Percentiles rank a stretch among this genome's conserved stretches.
Evolutionary conservation across 2,888 invertebrate genomes (phyloP).

Genomic region (Podotricha telesiphe): DNA sequence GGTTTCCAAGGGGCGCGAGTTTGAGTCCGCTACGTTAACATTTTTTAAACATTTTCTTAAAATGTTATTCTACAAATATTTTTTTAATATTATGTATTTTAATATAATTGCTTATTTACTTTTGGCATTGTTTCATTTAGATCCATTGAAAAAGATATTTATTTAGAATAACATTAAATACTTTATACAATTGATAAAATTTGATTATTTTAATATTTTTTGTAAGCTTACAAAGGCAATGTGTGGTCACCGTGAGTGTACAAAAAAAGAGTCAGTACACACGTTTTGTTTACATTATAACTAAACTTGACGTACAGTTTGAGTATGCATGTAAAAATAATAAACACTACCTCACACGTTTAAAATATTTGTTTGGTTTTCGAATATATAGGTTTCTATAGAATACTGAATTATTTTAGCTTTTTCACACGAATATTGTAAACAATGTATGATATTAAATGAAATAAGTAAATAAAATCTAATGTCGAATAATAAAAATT

Average conservation of each 20-base stretch:
- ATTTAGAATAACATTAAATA: too few relatives aligned
- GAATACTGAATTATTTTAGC: background rate
- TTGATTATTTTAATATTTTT: background rate
- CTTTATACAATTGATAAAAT: background rate
- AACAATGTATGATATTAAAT: too few relatives aligned
- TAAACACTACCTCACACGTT: slow-evolving; percentile 35
- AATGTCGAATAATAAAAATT: too few relatives aligned
- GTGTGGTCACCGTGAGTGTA: slow-evolving; percentile 27
- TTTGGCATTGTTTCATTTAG: too few relatives aligned
- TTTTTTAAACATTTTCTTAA: too few relatives aligned
- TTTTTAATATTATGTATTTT: too few relatives aligned
- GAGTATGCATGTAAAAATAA: slow-evolving; percentile 37
- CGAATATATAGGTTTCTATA: background rate
- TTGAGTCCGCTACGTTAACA: too few relatives aligned
- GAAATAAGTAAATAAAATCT: too few relatives aligned
- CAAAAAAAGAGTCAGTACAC: slow-evolving; percentile 32
- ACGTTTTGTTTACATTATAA: slow-evolving; percentile 34
- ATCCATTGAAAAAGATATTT: too few relatives aligned
- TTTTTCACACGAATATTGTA: background rate
- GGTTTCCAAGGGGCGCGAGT: too few relatives aligned
- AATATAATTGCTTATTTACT: too few relatives aligned
- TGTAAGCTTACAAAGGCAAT: slow-evolving; percentile 5
- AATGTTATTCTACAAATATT: too few relatives aligned
- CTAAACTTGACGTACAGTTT: slow-evolving; percentile 30
- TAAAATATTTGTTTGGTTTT: slow-evolving; percentile 23